These are phyloP conservation scores for Ochotona princeps DNA, from an alignment of 2,113 vertebrate genomes.

Conservation along the genomic window DNA sequence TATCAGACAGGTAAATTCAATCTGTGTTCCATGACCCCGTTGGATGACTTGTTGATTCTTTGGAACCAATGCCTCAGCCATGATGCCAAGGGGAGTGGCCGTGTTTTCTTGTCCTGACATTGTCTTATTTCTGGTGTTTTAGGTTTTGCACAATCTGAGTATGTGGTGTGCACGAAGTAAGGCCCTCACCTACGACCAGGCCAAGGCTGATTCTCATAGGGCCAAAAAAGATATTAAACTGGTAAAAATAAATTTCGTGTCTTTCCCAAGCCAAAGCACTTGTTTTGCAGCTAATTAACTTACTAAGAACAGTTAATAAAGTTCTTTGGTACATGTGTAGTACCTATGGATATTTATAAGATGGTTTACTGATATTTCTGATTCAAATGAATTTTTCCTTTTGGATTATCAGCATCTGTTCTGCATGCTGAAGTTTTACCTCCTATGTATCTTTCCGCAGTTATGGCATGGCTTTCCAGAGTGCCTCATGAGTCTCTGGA, in stretches of 20 bases:
- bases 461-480: background rate
- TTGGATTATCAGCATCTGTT: background rate
- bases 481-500: background rate
- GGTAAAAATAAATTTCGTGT: slow-evolving; percentile 81
- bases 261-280: background rate
- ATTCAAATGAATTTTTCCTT: background rate
- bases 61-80: background rate
- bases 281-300: background rate
- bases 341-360: background rate
- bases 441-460: background rate
- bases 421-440: slow-evolving; percentile 52
- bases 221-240: slow-evolving; percentile 96
- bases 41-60: background rate
- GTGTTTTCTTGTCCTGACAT: background rate
- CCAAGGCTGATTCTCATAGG: slow-evolving; percentile 91
- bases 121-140: slow-evolving; percentile 56
- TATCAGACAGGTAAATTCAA: slow-evolving; percentile 93
- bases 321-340: background rate
- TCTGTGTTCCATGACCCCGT: background rate
- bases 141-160: slow-evolving; percentile 98
- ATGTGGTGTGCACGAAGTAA: slow-evolving; percentile 97
- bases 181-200: slow-evolving; percentile 94
- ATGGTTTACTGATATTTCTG: background rate
- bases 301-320: background rate
- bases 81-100: background rate